phyloP scores from a whole-genome alignment of 2,888 invertebrate species.

The Willowsia nigromaculata region DNA sequence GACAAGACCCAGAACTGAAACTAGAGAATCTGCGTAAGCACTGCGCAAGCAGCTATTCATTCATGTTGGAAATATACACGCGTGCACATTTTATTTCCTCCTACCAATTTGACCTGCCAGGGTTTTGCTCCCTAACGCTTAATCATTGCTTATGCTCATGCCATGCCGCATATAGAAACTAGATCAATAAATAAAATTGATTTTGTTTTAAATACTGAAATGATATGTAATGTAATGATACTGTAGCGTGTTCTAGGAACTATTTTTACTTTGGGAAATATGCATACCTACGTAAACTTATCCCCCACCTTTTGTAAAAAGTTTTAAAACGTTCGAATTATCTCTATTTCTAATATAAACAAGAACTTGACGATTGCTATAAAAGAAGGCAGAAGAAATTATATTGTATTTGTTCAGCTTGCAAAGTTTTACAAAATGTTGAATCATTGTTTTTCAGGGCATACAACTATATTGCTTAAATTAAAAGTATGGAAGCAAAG shows the following conservation, averaged over 20 bases:
- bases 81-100: not conserved
- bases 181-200: not conserved
- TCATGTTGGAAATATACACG: not conserved
- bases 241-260: not conserved
- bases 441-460: no score
- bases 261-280: no score
- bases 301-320: no score
- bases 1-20: not conserved
- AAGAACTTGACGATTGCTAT: no score
- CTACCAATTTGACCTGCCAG: not conserved
- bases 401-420: no score
- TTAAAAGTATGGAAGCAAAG: no score
- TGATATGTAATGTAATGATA: not conserved
- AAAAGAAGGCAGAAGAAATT: no score
- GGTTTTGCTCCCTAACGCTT: not conserved
- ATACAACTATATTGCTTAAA: no score
- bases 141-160: not conserved
- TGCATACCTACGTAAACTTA: no score
- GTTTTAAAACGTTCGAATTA: no score
- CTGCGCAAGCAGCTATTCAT: not conserved
- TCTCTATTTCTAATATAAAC: no score
- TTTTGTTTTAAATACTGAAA: not conserved
- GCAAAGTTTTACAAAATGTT: no score
- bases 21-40: not conserved
- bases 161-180: not conserved